A percentile compares a stretch with the other conserved stretches of the same genome.
Conservation (phyloP, 2,113 vertebrate species). For the Ophiodon elongatus region DNA sequence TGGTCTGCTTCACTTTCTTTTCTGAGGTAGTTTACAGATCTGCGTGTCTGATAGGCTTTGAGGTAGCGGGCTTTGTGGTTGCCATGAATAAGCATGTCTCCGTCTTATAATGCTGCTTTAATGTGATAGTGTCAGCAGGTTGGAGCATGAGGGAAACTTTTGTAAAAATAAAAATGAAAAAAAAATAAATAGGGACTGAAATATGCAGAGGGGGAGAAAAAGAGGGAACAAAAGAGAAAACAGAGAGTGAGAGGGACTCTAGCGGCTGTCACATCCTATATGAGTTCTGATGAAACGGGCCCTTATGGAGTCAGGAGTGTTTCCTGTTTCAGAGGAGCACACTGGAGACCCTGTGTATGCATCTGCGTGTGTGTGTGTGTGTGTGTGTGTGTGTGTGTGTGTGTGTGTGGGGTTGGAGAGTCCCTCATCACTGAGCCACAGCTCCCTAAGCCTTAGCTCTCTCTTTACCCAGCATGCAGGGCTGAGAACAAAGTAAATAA, state of each 20-base stretch:
- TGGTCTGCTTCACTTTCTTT: slow-evolving; percentile 47
- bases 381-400: slow-evolving; percentile 43
- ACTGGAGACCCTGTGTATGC: slow-evolving; percentile 65
- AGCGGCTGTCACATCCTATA: slow-evolving; percentile 75
- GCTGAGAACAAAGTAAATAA: slow-evolving; percentile 87
- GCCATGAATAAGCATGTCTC: slow-evolving; percentile 12
- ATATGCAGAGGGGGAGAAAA: slow-evolving; percentile 21
- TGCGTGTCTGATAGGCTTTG: slow-evolving; percentile 51
- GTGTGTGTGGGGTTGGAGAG: slow-evolving; percentile 48
- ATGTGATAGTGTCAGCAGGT: slow-evolving; percentile 41
- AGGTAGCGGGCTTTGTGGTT: slow-evolving; percentile 39
- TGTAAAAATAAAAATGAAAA: not conserved
- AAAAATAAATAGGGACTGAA: not conserved
- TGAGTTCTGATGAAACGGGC: slow-evolving; percentile 73
- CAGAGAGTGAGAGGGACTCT: slow-evolving; percentile 53
- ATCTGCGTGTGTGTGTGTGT: slow-evolving; percentile 43
- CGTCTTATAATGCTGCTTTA: slow-evolving; percentile 28
- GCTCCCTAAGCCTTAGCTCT: slow-evolving; percentile 71
- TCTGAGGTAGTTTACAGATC: slow-evolving; percentile 68
- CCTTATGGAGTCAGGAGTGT: slow-evolving; percentile 77
- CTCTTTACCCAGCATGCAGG: slow-evolving; percentile 84
- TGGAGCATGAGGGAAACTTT: slow-evolving; percentile 20
- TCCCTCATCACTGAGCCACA: slow-evolving; percentile 64
- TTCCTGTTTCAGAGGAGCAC: slow-evolving; percentile 79
- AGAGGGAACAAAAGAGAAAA: slow-evolving; percentile 57